Base-by-base conservation (phyloP, 1,140 invertebrate genomes). In the Argopecten irradians region DNA sequence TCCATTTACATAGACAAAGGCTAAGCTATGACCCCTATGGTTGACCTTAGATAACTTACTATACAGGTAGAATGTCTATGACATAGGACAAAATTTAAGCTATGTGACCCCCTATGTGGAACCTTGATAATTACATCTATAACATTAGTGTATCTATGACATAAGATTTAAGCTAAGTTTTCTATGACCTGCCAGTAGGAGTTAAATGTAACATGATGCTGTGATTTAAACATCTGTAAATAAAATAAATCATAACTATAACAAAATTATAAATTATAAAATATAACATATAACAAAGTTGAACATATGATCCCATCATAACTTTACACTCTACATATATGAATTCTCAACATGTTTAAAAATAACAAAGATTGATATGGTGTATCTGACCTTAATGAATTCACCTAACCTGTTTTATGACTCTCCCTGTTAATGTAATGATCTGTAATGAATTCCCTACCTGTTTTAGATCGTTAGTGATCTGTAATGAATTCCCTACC, bases 391-490 rank as follows among this genome's bases (percentile, higher is more conserved):
- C 41, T 86, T n/a, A 36, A n/a, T 19, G 32, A 32, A 55, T n/a
- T 55, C 34, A 84, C 19, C 3, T 84, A n/a, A 35, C 34, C 28
- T n/a, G n/a, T n/a, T n/a, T n/a, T n/a, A n/a, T n/a, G n/a, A n/a
- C n/a, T n/a, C n/a, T n/a, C n/a, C n/a, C n/a, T n/a, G 33, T 55
- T 1, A n/a, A 33, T 34, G 22, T 9, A 36, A 32, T 14, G 32
- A 34, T 8, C 13, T 0, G 9, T 33, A 19, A 86, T 35, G 1
- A 28, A 3, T 83, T 35, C 87, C 89, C 84, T 43, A 93, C 93
- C 43, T 86, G 41, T 87, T 87, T 90, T 35, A 94, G 46, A n/a
- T 90, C 89, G 14, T 86, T 43, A 13, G 84, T 46, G 55, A 93
- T 94, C 34, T 93, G 83, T n/a, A n/a, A n/a, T n/a, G n/a, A n/a